Conservation (phyloP, 2,797 vertebrate species). For the Perodicticus potto region DNA sequence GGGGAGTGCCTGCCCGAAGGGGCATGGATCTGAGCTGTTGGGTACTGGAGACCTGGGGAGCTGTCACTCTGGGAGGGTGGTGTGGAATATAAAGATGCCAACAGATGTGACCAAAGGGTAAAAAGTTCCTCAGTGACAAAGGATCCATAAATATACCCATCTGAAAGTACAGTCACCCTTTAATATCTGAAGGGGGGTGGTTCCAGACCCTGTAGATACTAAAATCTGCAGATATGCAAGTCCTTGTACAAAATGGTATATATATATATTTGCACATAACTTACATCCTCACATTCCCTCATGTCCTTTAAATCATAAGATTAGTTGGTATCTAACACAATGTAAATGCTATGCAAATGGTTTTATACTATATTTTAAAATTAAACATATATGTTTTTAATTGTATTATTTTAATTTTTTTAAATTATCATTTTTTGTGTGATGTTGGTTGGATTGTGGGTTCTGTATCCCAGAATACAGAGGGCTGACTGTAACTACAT, state of each 20-base stretch:
- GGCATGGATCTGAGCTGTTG: neutral
- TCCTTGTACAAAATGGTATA: neutral
- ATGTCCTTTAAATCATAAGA: neutral
- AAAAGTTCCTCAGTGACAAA: neutral
- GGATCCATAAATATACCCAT: neutral
- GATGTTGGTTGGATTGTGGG: neutral
- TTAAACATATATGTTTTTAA: neutral
- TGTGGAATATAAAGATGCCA: neutral
- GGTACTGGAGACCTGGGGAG: neutral
- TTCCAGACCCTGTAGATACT: neutral
- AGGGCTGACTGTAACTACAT: neutral
- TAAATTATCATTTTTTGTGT: neutral
- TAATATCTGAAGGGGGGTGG: neutral
- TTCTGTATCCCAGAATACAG: neutral
- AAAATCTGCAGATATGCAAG: neutral
- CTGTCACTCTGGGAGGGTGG: neutral
- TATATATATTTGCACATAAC: neutral
- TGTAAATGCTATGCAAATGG: neutral
- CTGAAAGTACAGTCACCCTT: neutral
- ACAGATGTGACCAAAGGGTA: neutral
- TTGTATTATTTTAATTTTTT: neutral
- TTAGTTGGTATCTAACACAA: neutral
- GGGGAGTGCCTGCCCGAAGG: neutral
- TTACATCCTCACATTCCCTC: neutral
- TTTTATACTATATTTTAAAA: neutral